phyloP scores from a whole-genome alignment of 2,113 vertebrate genomes.

The Brachirus orientalis region DNA sequence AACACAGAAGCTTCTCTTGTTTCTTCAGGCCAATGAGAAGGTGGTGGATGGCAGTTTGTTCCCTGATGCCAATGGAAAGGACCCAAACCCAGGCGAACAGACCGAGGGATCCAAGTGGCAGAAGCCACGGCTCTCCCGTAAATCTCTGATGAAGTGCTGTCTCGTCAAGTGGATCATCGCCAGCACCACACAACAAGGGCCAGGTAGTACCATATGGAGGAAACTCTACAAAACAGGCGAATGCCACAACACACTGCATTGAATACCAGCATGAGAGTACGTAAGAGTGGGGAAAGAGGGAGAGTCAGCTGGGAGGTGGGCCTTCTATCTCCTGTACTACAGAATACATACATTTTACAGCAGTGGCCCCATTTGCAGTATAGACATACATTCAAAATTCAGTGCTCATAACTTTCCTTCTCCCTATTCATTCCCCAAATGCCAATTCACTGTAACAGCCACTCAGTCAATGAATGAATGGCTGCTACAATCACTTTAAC shows the following conservation, averaged over 20 bases:
- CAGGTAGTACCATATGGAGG: slow-evolving; percentile 74
- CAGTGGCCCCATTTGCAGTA: slow-evolving; percentile 8
- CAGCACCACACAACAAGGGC: slow-evolving; percentile 83
- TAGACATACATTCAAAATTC: slow-evolving; percentile 34
- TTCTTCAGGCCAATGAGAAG: slow-evolving; percentile 79
- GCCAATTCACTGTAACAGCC: slow-evolving; percentile 22
- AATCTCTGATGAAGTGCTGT: slow-evolving; percentile 90
- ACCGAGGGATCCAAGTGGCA: slow-evolving; percentile 85
- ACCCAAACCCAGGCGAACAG: slow-evolving; percentile 68
- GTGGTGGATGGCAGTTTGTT: slow-evolving; percentile 81
- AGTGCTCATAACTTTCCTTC: neutral
- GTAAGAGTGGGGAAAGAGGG: slow-evolving; percentile 7
- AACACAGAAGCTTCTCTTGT: too few species aligned
- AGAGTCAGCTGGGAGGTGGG: neutral
- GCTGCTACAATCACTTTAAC: too few species aligned
- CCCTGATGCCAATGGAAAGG: slow-evolving; percentile 79
- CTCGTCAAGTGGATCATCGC: slow-evolving; percentile 91
- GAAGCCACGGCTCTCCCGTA: slow-evolving; percentile 81
- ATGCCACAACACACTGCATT: neutral
- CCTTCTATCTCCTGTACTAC: too few species aligned
- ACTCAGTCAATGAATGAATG: slow-evolving; percentile 13
- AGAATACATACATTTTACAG: slow-evolving; percentile 55
- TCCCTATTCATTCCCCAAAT: slow-evolving; percentile 5
- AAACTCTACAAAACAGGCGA: neutral
- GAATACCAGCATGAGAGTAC: slow-evolving; percentile 2